phyloP scores from a whole-genome alignment of 2,797 vertebrate genomes.

The Anisognathus igniventris region DNA sequence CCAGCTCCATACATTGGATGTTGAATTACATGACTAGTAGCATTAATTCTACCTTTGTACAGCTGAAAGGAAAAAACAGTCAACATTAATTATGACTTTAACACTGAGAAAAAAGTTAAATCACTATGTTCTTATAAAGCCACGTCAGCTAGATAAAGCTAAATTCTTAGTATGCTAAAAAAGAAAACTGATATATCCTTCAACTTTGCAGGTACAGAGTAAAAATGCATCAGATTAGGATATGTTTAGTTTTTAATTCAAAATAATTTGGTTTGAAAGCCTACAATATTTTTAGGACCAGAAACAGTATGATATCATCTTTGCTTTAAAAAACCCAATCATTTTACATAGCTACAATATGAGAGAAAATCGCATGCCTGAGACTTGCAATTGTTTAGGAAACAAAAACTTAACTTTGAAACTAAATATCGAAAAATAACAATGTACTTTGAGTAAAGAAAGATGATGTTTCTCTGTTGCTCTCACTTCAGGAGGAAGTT shows the following conservation, averaged over 20 bases:
- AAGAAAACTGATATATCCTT: not conserved
- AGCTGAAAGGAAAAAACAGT: constrained; percentile 75
- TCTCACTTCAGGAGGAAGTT: not conserved
- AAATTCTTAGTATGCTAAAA: not conserved
- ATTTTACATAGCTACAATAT: not conserved
- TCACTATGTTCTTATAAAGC: not conserved
- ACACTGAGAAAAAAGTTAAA: not conserved
- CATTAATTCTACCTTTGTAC: constrained; percentile 98
- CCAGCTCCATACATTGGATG: constrained; percentile 98
- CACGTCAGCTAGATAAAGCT: not conserved
- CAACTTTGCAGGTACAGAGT: not conserved
- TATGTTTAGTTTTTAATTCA: not conserved
- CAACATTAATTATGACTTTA: not conserved
- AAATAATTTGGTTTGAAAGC: not conserved
- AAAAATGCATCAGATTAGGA: not conserved
- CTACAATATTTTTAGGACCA: not conserved
- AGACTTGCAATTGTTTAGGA: not conserved
- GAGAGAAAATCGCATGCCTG: not conserved
- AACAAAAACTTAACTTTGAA: not conserved
- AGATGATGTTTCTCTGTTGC: not conserved
- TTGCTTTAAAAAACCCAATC: not conserved
- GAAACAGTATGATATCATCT: not conserved
- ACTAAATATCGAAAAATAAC: not conserved
- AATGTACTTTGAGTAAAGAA: not conserved
- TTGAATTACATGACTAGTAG: constrained; percentile 97